Conservation (phyloP, 2,113 vertebrate genomes). For the Lipophrys pholis region DNA sequence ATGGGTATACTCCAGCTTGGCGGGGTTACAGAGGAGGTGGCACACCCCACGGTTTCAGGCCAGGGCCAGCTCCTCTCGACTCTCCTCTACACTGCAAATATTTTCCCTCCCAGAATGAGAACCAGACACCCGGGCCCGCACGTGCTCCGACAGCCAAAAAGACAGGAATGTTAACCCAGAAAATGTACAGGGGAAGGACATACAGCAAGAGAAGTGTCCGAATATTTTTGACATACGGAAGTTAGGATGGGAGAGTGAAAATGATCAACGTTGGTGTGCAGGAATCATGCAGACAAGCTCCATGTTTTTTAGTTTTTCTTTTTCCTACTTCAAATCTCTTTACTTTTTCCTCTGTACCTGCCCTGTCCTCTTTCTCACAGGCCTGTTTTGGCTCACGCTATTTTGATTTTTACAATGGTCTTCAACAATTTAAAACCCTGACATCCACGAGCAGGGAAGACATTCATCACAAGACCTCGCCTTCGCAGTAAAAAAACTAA, state of each 20-base stretch:
- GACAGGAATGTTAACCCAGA: conserved; percentile 53
- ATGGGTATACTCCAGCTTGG: conserved; percentile 65
- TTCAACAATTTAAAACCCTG: conserved; percentile 43
- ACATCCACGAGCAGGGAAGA: conserved; percentile 42
- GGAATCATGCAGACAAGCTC: not conserved
- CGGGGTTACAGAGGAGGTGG: conserved; percentile 63
- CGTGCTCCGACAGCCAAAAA: conserved; percentile 60
- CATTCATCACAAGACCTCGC: conserved; percentile 26
- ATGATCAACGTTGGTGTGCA: conserved; percentile 3
- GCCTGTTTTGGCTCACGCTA: conserved; percentile 46
- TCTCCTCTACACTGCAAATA: conserved; percentile 67
- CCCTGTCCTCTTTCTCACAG: conserved; percentile 13
- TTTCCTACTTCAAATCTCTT: not conserved
- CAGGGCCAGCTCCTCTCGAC: conserved; percentile 41
- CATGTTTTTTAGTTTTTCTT: conserved; percentile 16
- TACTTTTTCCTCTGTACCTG: conserved; percentile 8
- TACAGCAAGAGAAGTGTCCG: conserved; percentile 27
- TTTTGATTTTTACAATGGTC: conserved; percentile 39
- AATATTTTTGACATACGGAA: conserved; percentile 1
- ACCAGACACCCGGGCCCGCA: conserved; percentile 64
- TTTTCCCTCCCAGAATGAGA: conserved; percentile 69
- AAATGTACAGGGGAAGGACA: conserved; percentile 38
- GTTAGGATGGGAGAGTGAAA: not conserved
- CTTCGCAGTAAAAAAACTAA: conserved; percentile 28
- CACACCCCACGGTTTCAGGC: conserved; percentile 70